Conservation (phyloP, 2,113 vertebrate species). For the Pelmatolapia mariae region DNA sequence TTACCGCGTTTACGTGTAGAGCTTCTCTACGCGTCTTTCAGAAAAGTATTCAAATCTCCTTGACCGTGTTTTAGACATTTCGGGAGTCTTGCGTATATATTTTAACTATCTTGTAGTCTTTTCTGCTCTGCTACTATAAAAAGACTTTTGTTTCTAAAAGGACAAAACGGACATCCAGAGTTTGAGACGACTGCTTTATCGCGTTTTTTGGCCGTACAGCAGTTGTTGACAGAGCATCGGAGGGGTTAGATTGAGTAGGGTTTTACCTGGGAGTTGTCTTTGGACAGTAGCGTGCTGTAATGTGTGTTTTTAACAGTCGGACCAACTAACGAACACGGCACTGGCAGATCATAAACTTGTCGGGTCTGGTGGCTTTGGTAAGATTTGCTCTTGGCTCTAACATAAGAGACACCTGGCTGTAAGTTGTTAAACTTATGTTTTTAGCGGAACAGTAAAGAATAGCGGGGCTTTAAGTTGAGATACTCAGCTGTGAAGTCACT, state of each 20-base stretch:
- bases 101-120: not conserved
- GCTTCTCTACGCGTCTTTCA: not conserved
- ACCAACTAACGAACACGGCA: not conserved
- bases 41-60: not conserved
- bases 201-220: not conserved
- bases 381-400: not conserved
- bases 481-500: not conserved
- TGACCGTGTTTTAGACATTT: not conserved
- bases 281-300: not conserved
- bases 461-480: not conserved
- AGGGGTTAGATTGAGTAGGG: not conserved
- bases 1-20: rapidly evolving
- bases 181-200: rapidly evolving
- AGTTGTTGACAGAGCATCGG: conserved; percentile 46
- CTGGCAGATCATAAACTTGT: not conserved
- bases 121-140: rapidly evolving
- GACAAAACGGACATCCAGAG: not conserved
- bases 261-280: not conserved
- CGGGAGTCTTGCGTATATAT: not conserved
- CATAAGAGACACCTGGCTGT: not conserved
- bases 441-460: not conserved
- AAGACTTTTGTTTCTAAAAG: not conserved
- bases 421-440: not conserved
- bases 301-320: not conserved
- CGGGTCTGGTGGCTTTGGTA: conserved; percentile 17